These are phyloP conservation scores for Eumerus sabulonum DNA, from an alignment of 2,888 invertebrate species.

Conservation along the genomic window DNA sequence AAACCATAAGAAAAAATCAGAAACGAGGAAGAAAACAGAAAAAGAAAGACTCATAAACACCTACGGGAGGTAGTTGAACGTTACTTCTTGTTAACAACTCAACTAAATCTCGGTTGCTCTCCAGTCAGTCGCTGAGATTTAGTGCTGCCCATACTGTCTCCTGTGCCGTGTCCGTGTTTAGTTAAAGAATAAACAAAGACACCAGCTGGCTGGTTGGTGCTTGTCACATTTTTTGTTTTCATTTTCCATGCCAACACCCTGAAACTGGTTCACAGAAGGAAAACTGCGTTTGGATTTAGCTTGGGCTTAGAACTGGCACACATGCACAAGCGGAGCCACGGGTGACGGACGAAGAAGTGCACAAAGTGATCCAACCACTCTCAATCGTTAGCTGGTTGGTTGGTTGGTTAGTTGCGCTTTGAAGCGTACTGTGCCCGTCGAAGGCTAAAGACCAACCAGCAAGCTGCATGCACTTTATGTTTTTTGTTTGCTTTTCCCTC, in stretches of 20 bases:
- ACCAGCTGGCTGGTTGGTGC: conserved; percentile 38
- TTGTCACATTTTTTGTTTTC: conserved; percentile 24
- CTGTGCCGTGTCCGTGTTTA: not conserved
- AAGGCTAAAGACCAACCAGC: conserved; percentile 35
- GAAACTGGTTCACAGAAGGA: conserved; percentile 65
- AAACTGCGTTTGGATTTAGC: conserved; percentile 53
- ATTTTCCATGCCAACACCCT: conserved; percentile 61
- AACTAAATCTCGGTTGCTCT: conserved; percentile 41
- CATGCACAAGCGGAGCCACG: conserved; percentile 11
- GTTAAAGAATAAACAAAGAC: conserved; percentile 60
- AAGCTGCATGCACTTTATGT: conserved; percentile 13
- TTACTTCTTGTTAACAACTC: conserved; percentile 61
- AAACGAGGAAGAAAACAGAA: conserved; percentile 17
- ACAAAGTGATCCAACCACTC: conserved; percentile 39
- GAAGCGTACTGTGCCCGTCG: conserved; percentile 9
- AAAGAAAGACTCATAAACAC: conserved; percentile 53
- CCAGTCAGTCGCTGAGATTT: too few species aligned
- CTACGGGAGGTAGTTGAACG: conserved; percentile 60
- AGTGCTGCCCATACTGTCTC: too few species aligned
- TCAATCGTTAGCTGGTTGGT: conserved; percentile 16
- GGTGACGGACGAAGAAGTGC: not conserved
- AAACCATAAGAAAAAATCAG: conserved; percentile 3
- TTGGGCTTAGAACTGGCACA: conserved; percentile 62
- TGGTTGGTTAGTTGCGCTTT: not conserved
- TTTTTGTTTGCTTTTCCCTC: not conserved